Conservation (phyloP, 2,888 invertebrate genomes). For the Archips crataeganus region DNA sequence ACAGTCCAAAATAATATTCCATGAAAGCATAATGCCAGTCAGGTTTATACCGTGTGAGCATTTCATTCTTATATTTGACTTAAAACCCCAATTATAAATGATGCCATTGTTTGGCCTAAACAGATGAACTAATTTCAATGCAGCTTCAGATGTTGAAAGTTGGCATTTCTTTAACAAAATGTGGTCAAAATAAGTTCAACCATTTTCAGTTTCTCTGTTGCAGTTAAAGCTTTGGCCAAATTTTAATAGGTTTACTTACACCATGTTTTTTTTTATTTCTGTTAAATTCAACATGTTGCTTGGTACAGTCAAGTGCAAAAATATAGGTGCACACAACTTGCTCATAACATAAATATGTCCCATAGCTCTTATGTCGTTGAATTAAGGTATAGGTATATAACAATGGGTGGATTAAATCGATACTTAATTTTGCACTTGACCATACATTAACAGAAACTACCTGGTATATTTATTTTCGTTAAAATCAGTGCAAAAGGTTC, state of each 20-base stretch:
- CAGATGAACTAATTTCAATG: not conserved
- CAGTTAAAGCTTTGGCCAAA: not conserved
- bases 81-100: not conserved
- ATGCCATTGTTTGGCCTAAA: not conserved
- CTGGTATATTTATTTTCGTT: too few species aligned
- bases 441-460: too few species aligned
- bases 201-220: not conserved
- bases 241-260: not conserved
- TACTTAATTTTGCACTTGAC: too few species aligned
- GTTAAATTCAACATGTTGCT: too few species aligned
- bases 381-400: too few species aligned
- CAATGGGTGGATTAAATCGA: too few species aligned
- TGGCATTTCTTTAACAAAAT: not conserved
- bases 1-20: conserved; percentile 3
- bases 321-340: too few species aligned
- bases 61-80: not conserved
- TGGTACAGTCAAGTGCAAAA: too few species aligned
- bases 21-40: not conserved
- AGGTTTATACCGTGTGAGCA: not conserved
- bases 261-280: too few species aligned
- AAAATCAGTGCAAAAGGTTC: too few species aligned
- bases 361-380: too few species aligned
- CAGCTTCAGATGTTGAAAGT: not conserved
- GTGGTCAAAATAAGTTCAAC: conserved; percentile 1
- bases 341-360: too few species aligned